Conservation (phyloP, 1,140 invertebrate species). For the Cotesia glomerata region DNA sequence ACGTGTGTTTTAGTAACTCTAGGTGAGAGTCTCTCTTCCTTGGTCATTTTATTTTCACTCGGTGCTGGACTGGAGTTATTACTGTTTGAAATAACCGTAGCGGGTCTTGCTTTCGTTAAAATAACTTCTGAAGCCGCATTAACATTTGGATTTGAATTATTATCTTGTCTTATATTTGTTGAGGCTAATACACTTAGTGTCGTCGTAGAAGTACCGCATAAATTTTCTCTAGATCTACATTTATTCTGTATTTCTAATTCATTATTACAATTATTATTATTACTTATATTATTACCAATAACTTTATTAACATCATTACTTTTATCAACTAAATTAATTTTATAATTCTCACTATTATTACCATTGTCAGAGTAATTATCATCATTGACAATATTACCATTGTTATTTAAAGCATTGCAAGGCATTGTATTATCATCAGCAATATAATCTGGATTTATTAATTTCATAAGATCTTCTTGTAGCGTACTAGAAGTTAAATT, state of each 20-base stretch:
- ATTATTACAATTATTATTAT: conserved; percentile 52
- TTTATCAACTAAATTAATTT: not conserved
- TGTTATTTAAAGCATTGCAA: conserved; percentile 49
- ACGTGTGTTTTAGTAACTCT: conserved; percentile 60
- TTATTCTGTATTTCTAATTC: conserved; percentile 60
- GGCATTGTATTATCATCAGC: conserved; percentile 57
- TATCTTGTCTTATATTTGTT: conserved; percentile 50
- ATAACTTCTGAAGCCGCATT: conserved; percentile 68
- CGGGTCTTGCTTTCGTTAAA: conserved; percentile 74
- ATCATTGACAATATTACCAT: conserved; percentile 33
- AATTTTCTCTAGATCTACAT: conserved; percentile 65
- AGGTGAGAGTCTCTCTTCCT: conserved; percentile 67
- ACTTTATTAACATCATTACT: conserved; percentile 8
- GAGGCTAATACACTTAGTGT: conserved; percentile 54
- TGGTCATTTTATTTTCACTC: conserved; percentile 66
- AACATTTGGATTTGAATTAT: conserved; percentile 35
- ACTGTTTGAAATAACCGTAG: conserved; percentile 74
- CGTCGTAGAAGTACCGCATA: conserved; percentile 58
- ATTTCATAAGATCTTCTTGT: conserved; percentile 86
- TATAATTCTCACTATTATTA: conserved; percentile 50
- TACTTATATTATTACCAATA: conserved; percentile 25
- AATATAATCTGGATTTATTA: conserved; percentile 86
- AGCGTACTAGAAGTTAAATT: conserved; percentile 73
- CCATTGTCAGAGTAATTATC: conserved; percentile 39
- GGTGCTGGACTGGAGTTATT: conserved; percentile 69